Evolutionary conservation across 37 sponge, comb jelly and placozoan species (phyloP), one percentile per base, ranked within the genome.

Genomic region (Axinella damicornis): DNA sequence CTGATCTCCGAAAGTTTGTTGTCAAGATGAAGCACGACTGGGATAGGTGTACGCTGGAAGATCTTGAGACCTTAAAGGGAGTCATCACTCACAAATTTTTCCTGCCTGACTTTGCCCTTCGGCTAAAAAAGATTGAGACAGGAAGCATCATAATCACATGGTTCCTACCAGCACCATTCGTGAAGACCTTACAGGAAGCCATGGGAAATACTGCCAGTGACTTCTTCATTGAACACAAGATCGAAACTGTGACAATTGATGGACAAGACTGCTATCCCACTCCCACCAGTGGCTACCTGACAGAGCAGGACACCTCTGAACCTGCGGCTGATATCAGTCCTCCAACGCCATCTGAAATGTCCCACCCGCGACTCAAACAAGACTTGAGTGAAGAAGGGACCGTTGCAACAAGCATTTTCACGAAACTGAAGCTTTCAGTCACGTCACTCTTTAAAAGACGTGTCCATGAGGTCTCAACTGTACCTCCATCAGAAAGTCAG

Each of bases 381-480:
- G 68, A 32, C 34, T 30, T 32, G 68, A 67, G 12, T 67, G 68
- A 67, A 34, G 28, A 67, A 67, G 33, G 28, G 68, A 67, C 2
- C 31, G 33, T 67, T 34, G 34, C 9, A 32, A 67, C 28, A 34
- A 34, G 28, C 34, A 27, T 16, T 16, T 67, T 67, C 68, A 67
- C 68, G 12, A 67, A 34, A 67, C 33, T 30, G 32, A 28, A 34
- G 5, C 73, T 72, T n/a, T n/a, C n/a, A n/a, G n/a, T n/a, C n/a
- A n/a, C n/a, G n/a, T n/a, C n/a, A n/a, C n/a, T n/a, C n/a, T n/a
- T n/a, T n/a, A n/a, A n/a, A n/a, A n/a, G n/a, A n/a, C n/a, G n/a
- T n/a, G n/a, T n/a, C n/a, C n/a, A n/a, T n/a, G n/a, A n/a, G n/a
- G n/a, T n/a, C n/a, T n/a, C n/a, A n/a, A n/a, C n/a, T n/a, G n/a